Evolutionary conservation across 2,797 vertebrate species (phyloP).

Genomic region (Argentina silus): DNA sequence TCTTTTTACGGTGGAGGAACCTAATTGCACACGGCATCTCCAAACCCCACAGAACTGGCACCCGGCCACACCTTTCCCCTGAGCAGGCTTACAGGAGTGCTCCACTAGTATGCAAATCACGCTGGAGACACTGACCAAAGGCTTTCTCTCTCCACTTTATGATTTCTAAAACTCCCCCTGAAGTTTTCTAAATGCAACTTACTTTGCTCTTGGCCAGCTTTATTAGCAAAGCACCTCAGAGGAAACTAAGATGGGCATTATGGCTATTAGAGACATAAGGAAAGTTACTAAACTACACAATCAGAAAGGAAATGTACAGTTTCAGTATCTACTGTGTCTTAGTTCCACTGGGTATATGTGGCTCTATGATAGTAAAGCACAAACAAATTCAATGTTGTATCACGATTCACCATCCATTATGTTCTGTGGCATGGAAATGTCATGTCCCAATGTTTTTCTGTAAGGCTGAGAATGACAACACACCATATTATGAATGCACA

Average conservation of each 20-base stretch:
- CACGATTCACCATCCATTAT: background rate
- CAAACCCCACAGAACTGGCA: constrained; percentile 70
- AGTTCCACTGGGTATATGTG: background rate
- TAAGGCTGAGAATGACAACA: background rate
- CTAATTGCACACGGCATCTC: constrained; percentile 74
- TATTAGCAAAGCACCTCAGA: constrained; percentile 24
- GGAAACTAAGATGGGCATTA: background rate
- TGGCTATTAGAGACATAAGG: background rate
- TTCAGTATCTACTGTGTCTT: no score
- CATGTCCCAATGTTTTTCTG: background rate
- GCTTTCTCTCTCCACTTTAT: constrained; percentile 33
- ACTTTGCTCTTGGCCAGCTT: constrained; percentile 22
- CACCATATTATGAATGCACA: background rate
- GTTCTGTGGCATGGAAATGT: background rate
- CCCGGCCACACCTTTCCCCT: constrained; percentile 65
- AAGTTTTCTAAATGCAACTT: constrained; percentile 45
- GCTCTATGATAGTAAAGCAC: background rate
- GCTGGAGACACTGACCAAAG: constrained; percentile 56
- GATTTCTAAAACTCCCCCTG: constrained; percentile 53
- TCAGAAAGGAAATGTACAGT: no score
- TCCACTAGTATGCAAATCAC: constrained; percentile 65
- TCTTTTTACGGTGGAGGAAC: constrained; percentile 64
- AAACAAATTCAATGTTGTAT: no score
- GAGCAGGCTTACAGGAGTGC: constrained; percentile 69
- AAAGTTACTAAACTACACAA: background rate